phyloP scores from a whole-genome alignment of 2,888 invertebrate species.

The Gandaritis pyraliata region DNA sequence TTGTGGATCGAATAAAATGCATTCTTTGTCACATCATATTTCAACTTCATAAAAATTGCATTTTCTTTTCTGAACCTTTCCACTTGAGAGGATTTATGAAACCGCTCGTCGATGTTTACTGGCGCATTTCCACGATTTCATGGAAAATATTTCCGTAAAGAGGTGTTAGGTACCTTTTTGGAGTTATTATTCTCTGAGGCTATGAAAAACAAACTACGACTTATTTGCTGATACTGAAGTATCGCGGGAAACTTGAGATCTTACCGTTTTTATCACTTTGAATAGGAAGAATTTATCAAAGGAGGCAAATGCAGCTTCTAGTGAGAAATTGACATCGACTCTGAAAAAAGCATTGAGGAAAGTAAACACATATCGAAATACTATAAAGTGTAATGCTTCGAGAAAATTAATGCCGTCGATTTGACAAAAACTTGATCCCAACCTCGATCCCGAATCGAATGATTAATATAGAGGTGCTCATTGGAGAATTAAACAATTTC shows the following conservation, averaged over 20 bases:
- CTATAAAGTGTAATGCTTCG: background rate
- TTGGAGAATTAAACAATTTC: conserved; percentile 14
- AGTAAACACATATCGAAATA: background rate
- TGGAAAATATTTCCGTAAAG: conserved; percentile 9
- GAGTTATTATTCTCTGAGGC: background rate
- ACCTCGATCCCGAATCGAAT: conserved; percentile 3
- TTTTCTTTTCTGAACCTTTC: conserved; percentile 13
- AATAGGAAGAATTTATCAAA: too few relatives aligned
- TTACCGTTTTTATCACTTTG: too few relatives aligned
- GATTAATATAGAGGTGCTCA: conserved; percentile 19
- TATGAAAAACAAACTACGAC: background rate
- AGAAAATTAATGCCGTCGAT: conserved; percentile 12
- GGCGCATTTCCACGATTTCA: conserved; percentile 5
- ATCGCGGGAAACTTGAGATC: too few relatives aligned
- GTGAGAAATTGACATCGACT: too few relatives aligned
- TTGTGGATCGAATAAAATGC: conserved; percentile 21
- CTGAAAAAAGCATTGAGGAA: too few relatives aligned
- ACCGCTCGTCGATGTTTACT: conserved; percentile 4
- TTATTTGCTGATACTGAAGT: too few relatives aligned
- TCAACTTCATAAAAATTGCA: conserved; percentile 14
- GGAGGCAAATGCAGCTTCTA: too few relatives aligned
- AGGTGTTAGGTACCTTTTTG: background rate
- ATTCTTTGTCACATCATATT: conserved; percentile 20
- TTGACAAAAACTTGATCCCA: conserved; percentile 9
- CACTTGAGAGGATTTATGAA: conserved; percentile 9